These are phyloP conservation scores for Catharus minimus DNA, from an alignment of 2,113 vertebrate genomes.

Conservation along the genomic window DNA sequence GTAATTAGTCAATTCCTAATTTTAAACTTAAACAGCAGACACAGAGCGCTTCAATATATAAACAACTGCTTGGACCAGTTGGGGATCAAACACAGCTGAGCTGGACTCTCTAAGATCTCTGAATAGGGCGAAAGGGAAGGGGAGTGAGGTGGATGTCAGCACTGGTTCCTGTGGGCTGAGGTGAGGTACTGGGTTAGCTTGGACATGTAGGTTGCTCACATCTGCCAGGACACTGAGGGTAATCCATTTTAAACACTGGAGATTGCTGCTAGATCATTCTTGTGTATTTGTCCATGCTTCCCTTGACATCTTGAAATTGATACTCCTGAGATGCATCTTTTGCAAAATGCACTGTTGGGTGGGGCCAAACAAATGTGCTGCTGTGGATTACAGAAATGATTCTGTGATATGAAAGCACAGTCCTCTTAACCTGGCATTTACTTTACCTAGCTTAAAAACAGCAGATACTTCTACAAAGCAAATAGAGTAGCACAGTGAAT, in stretches of 20 bases:
- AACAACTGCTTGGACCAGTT: background rate
- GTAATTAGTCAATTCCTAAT: slow-evolving; percentile 7
- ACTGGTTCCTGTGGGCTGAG: background rate
- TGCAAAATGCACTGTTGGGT: background rate
- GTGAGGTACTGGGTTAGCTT: background rate
- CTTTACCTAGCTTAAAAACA: background rate
- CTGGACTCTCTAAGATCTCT: background rate
- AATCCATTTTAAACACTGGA: background rate
- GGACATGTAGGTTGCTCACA: background rate
- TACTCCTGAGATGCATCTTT: background rate
- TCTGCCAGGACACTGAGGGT: background rate
- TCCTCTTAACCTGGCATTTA: background rate
- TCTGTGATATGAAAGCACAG: background rate
- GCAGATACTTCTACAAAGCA: background rate
- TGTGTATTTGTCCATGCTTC: background rate
- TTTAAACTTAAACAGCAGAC: background rate
- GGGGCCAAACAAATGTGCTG: background rate
- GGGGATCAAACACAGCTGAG: background rate
- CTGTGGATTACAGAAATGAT: background rate
- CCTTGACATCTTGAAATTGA: background rate
- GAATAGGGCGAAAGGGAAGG: background rate
- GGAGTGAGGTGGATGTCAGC: background rate
- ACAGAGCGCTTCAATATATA: background rate
- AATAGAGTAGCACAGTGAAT: background rate
- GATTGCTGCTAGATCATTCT: background rate